Conservation (phyloP, 2,888 invertebrate genomes). For the Eilema depressum region DNA sequence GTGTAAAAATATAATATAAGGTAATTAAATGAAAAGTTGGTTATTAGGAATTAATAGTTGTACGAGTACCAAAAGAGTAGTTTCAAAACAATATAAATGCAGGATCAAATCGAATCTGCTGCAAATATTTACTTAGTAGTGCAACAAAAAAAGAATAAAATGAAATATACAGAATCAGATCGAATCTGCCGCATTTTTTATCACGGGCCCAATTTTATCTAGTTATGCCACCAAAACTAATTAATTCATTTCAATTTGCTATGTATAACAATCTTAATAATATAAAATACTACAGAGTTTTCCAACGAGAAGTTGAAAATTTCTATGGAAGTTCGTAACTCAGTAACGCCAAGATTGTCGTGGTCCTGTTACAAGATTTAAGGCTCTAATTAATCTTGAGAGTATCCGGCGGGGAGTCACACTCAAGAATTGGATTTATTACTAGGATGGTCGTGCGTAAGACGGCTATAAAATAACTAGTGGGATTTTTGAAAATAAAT, state of each 20-base stretch:
- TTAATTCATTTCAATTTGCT: neutral
- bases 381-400: constrained; percentile 63
- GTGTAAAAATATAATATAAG: neutral
- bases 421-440: constrained; percentile 52
- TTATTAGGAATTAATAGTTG: too few relatives aligned
- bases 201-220: too few relatives aligned
- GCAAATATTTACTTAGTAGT: too few relatives aligned
- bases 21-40: neutral
- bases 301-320: constrained; percentile 53
- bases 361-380: constrained; percentile 64
- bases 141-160: too few relatives aligned
- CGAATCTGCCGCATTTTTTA: neutral
- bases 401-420: constrained; percentile 54
- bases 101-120: too few relatives aligned
- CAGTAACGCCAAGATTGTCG: constrained; percentile 57
- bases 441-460: constrained; percentile 30
- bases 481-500: neutral
- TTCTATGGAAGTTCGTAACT: constrained; percentile 58
- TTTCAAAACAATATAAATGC: too few relatives aligned
- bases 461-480: constrained; percentile 24
- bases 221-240: neutral
- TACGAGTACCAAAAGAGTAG: too few relatives aligned
- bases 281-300: constrained; percentile 32
- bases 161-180: too few relatives aligned
- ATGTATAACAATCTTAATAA: constrained; percentile 6